phyloP scores from a whole-genome alignment of 2,797 vertebrate species.

The Neostethus bicornis region DNA sequence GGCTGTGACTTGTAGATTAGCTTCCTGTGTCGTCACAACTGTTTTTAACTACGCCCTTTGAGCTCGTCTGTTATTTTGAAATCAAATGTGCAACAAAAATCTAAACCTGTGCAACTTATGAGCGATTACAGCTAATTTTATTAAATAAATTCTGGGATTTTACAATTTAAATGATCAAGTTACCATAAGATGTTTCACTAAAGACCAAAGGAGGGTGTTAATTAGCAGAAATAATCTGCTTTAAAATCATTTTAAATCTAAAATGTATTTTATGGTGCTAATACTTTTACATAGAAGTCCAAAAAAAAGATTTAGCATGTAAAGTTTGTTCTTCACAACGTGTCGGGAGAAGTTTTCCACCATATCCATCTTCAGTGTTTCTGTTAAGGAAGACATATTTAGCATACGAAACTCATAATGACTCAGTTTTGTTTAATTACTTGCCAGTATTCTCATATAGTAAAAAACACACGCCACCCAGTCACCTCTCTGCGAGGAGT shows the following conservation, averaged over 20 bases:
- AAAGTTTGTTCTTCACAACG: background rate
- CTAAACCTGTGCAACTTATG: slow-evolving; percentile 24
- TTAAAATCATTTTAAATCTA: no score
- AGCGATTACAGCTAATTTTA: slow-evolving; percentile 26
- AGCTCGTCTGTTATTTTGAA: slow-evolving; percentile 27
- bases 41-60: slow-evolving; percentile 17
- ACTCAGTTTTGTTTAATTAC: slow-evolving; percentile 65
- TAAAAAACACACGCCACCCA: slow-evolving; percentile 65
- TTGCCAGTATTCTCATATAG: slow-evolving; percentile 66
- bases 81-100: slow-evolving; percentile 22
- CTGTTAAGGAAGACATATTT: background rate
- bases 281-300: background rate
- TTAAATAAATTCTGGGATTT: slow-evolving; percentile 18
- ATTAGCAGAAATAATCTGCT: no score
- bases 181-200: background rate
- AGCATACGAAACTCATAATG: slow-evolving; percentile 57
- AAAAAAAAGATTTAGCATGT: background rate
- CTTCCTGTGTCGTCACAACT: slow-evolving; percentile 27
- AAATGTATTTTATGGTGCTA: no score
- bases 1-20: slow-evolving; percentile 26
- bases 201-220: slow-evolving; percentile 1
- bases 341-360: background rate
- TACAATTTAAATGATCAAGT: slow-evolving; percentile 13
- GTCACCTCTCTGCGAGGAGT: slow-evolving; percentile 63
- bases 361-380: slow-evolving; percentile 10